Conservation (phyloP, 2,113 vertebrate genomes). For the Puffinus mauretanicus region DNA sequence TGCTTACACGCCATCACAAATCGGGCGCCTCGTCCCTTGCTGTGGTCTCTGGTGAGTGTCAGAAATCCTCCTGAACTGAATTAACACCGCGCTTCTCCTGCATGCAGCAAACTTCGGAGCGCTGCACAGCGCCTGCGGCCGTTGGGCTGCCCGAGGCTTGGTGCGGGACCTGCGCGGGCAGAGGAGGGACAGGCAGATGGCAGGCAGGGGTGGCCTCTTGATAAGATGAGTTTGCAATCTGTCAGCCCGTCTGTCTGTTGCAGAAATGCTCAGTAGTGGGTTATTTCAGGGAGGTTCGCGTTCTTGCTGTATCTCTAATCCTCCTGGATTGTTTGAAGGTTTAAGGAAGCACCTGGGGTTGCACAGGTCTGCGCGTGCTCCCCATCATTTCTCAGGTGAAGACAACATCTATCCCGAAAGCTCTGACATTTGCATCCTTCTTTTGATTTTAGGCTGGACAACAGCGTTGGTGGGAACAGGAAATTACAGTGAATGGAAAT, state of each 20-base stretch:
- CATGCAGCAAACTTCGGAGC: accelerated
- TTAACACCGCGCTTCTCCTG: accelerated
- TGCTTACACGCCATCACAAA: accelerated
- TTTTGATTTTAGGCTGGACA: slow-evolving; percentile 83
- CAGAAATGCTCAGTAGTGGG: accelerated
- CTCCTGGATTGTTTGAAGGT: too few relatives aligned
- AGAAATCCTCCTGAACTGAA: accelerated
- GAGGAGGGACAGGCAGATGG: neutral
- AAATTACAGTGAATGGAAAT: slow-evolving; percentile 88
- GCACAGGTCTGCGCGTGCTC: neutral
- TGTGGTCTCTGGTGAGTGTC: neutral
- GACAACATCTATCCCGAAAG: neutral
- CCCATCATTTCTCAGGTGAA: accelerated
- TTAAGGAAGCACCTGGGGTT: neutral
- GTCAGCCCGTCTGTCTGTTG: accelerated
- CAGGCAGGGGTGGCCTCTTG: neutral
- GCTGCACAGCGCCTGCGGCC: neutral
- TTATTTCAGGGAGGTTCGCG: accelerated
- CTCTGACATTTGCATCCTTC: neutral
- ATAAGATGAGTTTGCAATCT: accelerated
- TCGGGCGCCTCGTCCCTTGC: accelerated
- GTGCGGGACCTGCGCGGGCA: neutral
- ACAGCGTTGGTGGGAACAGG: slow-evolving; percentile 97
- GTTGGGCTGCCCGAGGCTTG: neutral
- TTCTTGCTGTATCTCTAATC: too few relatives aligned